Evolutionary conservation across 2,113 vertebrate genomes (phyloP).

Genomic region (Tupaia tana): DNA sequence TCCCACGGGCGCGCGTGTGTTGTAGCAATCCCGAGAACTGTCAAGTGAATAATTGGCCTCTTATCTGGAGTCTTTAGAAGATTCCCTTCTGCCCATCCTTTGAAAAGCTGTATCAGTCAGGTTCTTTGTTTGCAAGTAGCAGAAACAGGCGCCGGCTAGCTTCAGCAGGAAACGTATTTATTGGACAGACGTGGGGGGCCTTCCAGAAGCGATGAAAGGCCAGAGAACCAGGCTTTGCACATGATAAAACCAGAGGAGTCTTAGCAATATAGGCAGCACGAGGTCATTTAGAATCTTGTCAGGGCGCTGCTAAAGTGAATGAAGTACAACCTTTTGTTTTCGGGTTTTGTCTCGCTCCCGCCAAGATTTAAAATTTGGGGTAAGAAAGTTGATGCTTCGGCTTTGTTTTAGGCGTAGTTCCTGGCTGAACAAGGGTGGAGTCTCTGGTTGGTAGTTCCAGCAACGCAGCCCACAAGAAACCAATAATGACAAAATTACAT

Average conservation of each 20-base stretch:
- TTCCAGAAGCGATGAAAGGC: not conserved
- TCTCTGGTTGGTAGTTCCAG: not conserved
- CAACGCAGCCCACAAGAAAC: not conserved
- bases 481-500: not conserved
- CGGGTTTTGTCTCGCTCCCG: not conserved
- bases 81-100: slow-evolving; percentile 62
- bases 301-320: not conserved
- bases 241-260: not conserved
- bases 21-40: slow-evolving; percentile 56
- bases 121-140: slow-evolving; percentile 72
- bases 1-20: slow-evolving; percentile 25
- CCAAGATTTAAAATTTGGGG: slow-evolving; percentile 6
- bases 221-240: not conserved
- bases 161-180: slow-evolving; percentile 25
- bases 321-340: not conserved
- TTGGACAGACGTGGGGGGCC: not conserved
- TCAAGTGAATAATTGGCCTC: slow-evolving; percentile 78
- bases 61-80: slow-evolving; percentile 71
- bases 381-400: not conserved
- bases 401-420: not conserved
- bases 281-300: slow-evolving; percentile 12
- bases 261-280: not conserved
- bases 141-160: slow-evolving; percentile 63
- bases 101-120: slow-evolving; percentile 61
- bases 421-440: not conserved